Percentiles rank a stretch among this genome's conserved stretches.
Conservation (phyloP, 2,888 invertebrate species). For the Tachystola acroxantha region DNA sequence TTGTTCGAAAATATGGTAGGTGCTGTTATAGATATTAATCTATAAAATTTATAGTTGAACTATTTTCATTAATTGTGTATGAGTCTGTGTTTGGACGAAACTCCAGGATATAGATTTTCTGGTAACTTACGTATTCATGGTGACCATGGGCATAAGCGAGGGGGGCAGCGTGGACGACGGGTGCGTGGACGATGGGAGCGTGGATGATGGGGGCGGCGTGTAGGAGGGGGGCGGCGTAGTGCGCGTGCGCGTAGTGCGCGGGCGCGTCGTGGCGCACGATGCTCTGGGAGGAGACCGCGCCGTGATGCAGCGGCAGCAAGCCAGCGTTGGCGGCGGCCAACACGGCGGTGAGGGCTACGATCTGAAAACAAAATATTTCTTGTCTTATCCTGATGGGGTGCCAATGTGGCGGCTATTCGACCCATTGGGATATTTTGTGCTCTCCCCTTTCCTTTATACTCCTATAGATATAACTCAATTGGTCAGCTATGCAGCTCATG, state of each 20-base stretch:
- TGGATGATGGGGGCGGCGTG: constrained; percentile 46
- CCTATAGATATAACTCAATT: neutral
- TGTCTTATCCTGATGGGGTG: too few species aligned
- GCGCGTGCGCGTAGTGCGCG: constrained; percentile 42
- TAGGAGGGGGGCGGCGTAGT: constrained; percentile 36
- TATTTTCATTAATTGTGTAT: too few species aligned
- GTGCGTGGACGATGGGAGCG: constrained; percentile 38
- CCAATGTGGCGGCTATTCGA: too few species aligned
- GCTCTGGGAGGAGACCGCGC: constrained; percentile 72
- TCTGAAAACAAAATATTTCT: constrained; percentile 44
- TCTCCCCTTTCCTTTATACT: too few species aligned
- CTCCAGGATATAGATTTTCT: too few species aligned
- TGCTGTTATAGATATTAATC: too few species aligned
- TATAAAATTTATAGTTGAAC: too few species aligned
- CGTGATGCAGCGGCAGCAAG: constrained; percentile 63
- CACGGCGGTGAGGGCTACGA: constrained; percentile 66
- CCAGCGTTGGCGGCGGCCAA: constrained; percentile 77
- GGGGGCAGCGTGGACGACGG: constrained; percentile 30
- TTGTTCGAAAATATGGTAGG: too few species aligned
- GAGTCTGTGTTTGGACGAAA: too few species aligned
- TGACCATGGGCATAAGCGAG: constrained; percentile 38
- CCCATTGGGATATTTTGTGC: too few species aligned
- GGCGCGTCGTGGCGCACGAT: constrained; percentile 67
- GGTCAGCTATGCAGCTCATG: too few species aligned
- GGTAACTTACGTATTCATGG: constrained; percentile 57